phyloP scores from a whole-genome alignment of 92 coral and sea anemone species.

The Zoanthus solanderi region DNA sequence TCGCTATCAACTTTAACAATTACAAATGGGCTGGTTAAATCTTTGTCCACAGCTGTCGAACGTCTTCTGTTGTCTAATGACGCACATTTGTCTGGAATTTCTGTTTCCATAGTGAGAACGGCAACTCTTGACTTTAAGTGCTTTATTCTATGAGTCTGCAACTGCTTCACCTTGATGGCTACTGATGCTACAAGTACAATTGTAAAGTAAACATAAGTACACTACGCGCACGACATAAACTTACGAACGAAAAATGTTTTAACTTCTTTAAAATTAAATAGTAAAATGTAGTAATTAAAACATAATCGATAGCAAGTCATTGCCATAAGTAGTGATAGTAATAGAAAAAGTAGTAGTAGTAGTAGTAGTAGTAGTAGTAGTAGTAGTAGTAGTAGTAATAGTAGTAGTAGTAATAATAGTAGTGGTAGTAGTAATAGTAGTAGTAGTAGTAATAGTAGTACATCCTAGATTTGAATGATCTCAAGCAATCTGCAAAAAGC shows the following conservation, averaged over 20 bases:
- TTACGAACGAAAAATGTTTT: too few relatives aligned
- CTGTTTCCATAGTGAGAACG: slow-evolving; percentile 41
- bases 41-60: background rate
- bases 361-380: background rate
- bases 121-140: slow-evolving; percentile 60
- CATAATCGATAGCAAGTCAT: background rate
- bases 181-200: slow-evolving; percentile 69
- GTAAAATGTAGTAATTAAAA: too few relatives aligned
- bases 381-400: background rate
- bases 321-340: background rate
- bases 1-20: slow-evolving; percentile 5
- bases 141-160: slow-evolving; percentile 56
- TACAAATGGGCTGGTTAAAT: background rate
- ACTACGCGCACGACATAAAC: background rate
- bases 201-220: background rate
- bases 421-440: too few relatives aligned
- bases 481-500: too few relatives aligned
- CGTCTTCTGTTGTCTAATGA: slow-evolving; percentile 3
- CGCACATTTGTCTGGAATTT: background rate
- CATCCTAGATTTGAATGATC: too few relatives aligned
- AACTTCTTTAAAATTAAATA: too few relatives aligned
- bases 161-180: slow-evolving; percentile 77
- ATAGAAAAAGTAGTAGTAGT: background rate
- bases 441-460: too few relatives aligned
- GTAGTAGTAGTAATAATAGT: too few relatives aligned